A percentile compares a stretch with the other conserved stretches of the same genome.
phyloP scores from a whole-genome alignment of 2,797 vertebrate genomes.

The Pseudocheirus occidentalis region DNA sequence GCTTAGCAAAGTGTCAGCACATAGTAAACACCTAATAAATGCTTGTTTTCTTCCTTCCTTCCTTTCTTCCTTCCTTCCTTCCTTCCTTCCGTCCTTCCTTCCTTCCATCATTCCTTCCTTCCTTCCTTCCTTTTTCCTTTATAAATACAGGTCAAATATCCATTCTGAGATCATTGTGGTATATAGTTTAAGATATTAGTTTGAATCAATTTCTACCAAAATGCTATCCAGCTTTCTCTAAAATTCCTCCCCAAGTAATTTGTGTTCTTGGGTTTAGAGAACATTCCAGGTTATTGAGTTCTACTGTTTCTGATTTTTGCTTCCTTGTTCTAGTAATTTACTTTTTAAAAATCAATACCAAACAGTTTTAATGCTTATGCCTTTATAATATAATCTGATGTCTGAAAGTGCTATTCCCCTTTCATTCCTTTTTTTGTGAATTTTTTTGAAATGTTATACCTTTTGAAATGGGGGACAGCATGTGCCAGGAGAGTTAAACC shows the following conservation, averaged over 20 bases:
- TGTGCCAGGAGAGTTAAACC: background rate
- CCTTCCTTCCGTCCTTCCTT: no score
- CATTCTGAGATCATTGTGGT: background rate
- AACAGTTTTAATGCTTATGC: background rate
- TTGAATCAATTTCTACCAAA: background rate
- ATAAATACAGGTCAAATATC: background rate
- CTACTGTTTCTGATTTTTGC: background rate
- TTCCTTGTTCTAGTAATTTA: background rate
- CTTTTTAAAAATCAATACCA: background rate
- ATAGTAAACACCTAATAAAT: no score
- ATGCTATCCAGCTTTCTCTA: background rate
- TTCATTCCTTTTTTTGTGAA: background rate
- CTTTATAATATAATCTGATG: background rate
- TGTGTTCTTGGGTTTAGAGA: background rate
- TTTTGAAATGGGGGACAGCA: background rate
- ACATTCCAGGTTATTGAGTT: background rate
- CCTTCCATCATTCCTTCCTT: no score
- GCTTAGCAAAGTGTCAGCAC: background rate
- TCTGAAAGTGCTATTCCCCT: background rate
- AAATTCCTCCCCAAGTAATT: background rate
- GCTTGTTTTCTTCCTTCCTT: background rate
- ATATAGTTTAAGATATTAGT: background rate
- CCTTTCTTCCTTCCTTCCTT: no score
- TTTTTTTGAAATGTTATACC: background rate
- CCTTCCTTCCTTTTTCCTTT: background rate